Evolutionary conservation across 2,113 vertebrate genomes (phyloP).

Genomic region (Mixornis gularis): DNA sequence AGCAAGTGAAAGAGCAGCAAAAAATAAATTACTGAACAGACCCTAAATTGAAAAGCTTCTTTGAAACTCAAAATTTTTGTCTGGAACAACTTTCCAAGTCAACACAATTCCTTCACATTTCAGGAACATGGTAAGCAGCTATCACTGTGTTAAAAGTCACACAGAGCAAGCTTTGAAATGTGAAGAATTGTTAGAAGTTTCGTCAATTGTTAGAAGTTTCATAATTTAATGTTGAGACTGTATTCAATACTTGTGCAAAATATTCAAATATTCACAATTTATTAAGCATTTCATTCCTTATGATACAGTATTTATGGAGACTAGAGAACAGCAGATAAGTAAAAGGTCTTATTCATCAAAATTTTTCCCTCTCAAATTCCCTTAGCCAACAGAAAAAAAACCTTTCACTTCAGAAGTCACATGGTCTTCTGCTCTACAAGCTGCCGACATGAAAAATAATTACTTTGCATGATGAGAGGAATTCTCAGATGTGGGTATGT

Average conservation of each 20-base stretch:
- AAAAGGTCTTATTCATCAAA: not conserved
- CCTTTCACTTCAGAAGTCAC: not conserved
- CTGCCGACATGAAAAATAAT: not conserved
- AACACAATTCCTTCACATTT: not conserved
- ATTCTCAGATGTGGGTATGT: not conserved
- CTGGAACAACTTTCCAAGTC: not conserved
- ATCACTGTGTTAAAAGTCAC: not conserved
- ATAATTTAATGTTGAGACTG: fast-evolving
- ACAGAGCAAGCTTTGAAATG: not conserved
- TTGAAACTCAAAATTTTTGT: not conserved
- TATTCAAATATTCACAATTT: not conserved
- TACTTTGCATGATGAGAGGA: not conserved
- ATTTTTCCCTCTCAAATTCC: not conserved
- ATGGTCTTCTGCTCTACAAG: not conserved
- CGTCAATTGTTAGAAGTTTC: not conserved
- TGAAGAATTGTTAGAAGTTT: not conserved
- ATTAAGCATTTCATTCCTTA: not conserved
- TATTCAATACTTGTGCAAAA: not conserved
- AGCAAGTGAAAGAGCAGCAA: not conserved
- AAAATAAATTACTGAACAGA: not conserved
- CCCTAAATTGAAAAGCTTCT: not conserved
- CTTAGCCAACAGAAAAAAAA: not conserved
- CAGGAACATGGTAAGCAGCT: not conserved
- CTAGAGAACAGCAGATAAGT: not conserved
- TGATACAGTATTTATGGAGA: not conserved